These are phyloP conservation scores for Tenthredo notha DNA, from an alignment of 2,888 invertebrate genomes.

Conservation along the genomic window DNA sequence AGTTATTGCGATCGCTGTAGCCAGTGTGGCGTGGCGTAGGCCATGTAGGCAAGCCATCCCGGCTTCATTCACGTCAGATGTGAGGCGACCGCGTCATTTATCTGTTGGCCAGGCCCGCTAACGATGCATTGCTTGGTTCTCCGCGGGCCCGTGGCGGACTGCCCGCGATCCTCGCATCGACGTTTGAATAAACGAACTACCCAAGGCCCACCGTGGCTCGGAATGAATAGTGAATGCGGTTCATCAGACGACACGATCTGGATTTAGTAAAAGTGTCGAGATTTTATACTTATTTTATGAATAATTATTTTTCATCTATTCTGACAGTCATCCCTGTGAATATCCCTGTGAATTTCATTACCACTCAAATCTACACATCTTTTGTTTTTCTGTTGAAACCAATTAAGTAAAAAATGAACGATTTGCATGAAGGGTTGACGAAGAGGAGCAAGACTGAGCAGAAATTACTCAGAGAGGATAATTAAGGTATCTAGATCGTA, in stretches of 20 bases:
- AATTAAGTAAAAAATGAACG: background rate
- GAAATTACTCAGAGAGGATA: background rate
- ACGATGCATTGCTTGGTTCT: constrained; percentile 71
- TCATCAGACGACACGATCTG: constrained; percentile 44
- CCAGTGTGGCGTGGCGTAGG: constrained; percentile 51
- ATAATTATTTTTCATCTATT: background rate
- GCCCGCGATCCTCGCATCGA: constrained; percentile 49
- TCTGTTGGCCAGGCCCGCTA: constrained; percentile 70
- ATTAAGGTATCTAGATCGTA: constrained; percentile 32
- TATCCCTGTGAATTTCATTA: background rate
- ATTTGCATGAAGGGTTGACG: background rate
- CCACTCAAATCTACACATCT: background rate
- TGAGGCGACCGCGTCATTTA: constrained; percentile 75
- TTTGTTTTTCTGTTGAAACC: background rate
- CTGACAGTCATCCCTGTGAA: background rate
- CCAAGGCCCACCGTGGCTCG: constrained; percentile 20
- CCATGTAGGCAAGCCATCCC: constrained; percentile 68
- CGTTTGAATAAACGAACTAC: constrained; percentile 49
- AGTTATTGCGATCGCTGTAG: constrained; percentile 69
- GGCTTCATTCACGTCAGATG: constrained; percentile 76
- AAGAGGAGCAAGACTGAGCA: background rate
- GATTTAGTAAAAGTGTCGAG: background rate
- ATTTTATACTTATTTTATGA: background rate
- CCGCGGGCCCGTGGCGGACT: constrained; percentile 49
- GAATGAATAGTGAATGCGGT: constrained; percentile 34